Base-by-base conservation (phyloP, 1,140 invertebrate genomes). In the Bacillus rossius region DNA sequence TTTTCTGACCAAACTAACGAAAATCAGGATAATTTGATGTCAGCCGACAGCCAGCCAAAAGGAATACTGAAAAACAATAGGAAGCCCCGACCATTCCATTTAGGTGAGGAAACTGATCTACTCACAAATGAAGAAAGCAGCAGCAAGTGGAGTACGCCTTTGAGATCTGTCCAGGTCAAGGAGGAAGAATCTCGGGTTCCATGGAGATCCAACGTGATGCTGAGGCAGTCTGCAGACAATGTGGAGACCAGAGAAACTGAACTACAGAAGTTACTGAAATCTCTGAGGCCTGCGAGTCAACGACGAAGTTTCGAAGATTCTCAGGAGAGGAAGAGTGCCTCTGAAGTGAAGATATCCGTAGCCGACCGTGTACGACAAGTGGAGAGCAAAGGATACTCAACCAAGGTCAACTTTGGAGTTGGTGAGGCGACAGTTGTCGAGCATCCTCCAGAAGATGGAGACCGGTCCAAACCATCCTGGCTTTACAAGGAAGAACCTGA, bases 11-110 rank as follows among this genome's bases (percentile, higher is more conserved):
- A 34, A 34, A 34, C 10, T 4, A 4, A 34, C 29, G 29, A 34
- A 34, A 10, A 34, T 10, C 29, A 34, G 5, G 29, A 34, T 4
- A 34, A 34, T 34, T 34, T 34, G 29, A 7, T 10, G 29, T 34
- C 29, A 4, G 10, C 10, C 4, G 29, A 34, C 10, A 34, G 10
- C 10, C 25, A 50, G n/a, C 25, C 72, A 71, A 26, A 73, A 62
- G 81, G 84, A 61, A 87, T 87, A 72, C 70, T 87, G 50, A 87
- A 86, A 72, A 86, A 85, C 64, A 85, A 84, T 73, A 83, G 83
- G 8, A 85, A 85, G 68, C 84, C 84, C 62, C 84, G 80, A 66
- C 83, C 84, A 51, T 86, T 85, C 73, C 78, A 83, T 66, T 72
- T 86, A 59, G 84, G 84, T 40, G 82, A 84, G 64, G 79, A 81